Evolutionary conservation across 64 coral and sea anemone species (phyloP).

Genomic region (Cladopsammia gracilis): DNA sequence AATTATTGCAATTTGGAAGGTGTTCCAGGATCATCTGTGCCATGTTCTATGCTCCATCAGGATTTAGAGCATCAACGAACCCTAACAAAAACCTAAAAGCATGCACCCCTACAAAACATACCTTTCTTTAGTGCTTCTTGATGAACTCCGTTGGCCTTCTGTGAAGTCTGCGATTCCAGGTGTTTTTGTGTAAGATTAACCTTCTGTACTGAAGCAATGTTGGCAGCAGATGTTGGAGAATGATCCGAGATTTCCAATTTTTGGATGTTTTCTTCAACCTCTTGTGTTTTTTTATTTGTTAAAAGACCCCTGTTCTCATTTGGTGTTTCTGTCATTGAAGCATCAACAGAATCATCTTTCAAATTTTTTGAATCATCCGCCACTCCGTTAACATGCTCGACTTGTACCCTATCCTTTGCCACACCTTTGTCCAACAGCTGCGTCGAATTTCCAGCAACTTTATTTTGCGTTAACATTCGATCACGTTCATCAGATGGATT

Average conservation of each 20-base stretch:
- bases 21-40: not conserved
- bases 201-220: not conserved
- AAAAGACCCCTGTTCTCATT: not conserved
- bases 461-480: not conserved
- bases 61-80: not conserved
- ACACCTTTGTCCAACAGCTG: not conserved
- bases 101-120: not conserved
- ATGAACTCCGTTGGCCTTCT: not conserved
- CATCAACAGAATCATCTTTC: too few species aligned
- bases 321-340: too few species aligned
- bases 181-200: too few species aligned
- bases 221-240: not conserved
- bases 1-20: too few species aligned
- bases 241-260: not conserved
- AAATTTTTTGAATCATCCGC: not conserved
- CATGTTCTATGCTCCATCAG: too few species aligned
- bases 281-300: not conserved
- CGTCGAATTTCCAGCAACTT: not conserved
- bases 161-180: not conserved
- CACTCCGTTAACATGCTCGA: not conserved
- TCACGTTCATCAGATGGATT: not conserved
- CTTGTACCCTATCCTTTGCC: not conserved
- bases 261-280: not conserved
- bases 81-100: not conserved
- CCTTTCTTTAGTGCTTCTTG: not conserved